Evolutionary conservation across 2,797 vertebrate genomes (phyloP).

Genomic region (Sebastes hubbsi): DNA sequence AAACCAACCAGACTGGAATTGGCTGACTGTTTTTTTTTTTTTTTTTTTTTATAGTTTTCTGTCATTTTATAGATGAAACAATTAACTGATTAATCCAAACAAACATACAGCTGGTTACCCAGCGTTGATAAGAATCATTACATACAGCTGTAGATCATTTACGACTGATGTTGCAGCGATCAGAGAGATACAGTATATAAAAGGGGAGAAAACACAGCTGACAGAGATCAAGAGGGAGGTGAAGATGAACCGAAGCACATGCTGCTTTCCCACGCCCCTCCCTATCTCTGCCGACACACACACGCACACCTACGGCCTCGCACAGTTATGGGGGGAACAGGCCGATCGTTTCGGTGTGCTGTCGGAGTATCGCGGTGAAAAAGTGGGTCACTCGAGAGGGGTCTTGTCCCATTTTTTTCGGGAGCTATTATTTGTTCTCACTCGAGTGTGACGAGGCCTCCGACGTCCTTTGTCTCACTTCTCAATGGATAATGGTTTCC

Average conservation of each 20-base stretch:
- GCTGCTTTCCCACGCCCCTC: slow-evolving; percentile 66
- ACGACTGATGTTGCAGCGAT: neutral
- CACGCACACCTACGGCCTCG: slow-evolving; percentile 8
- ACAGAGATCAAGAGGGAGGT: slow-evolving; percentile 24
- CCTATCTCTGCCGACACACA: slow-evolving; percentile 16
- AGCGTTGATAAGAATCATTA: neutral
- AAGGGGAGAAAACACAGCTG: neutral
- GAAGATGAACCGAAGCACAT: slow-evolving; percentile 50
- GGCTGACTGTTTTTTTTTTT: neutral
- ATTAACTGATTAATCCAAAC: neutral
- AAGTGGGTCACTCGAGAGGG: slow-evolving; percentile 66
- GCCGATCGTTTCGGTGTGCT: slow-evolving; percentile 14
- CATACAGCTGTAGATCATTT: neutral
- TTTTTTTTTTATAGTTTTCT: neutral
- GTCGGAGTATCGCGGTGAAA: slow-evolving; percentile 39
- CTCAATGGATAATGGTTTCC: slow-evolving; percentile 51
- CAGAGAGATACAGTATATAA: neutral
- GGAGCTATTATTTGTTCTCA: slow-evolving; percentile 69
- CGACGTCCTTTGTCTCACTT: slow-evolving; percentile 53
- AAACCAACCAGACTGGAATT: neutral
- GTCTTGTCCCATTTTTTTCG: slow-evolving; percentile 44
- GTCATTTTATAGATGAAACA: neutral
- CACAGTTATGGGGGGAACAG: slow-evolving; percentile 32
- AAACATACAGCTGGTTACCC: neutral
- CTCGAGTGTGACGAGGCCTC: slow-evolving; percentile 58